Evolutionary conservation across 2,797 vertebrate species (phyloP).

Genomic region (Anguilla pacifica): DNA sequence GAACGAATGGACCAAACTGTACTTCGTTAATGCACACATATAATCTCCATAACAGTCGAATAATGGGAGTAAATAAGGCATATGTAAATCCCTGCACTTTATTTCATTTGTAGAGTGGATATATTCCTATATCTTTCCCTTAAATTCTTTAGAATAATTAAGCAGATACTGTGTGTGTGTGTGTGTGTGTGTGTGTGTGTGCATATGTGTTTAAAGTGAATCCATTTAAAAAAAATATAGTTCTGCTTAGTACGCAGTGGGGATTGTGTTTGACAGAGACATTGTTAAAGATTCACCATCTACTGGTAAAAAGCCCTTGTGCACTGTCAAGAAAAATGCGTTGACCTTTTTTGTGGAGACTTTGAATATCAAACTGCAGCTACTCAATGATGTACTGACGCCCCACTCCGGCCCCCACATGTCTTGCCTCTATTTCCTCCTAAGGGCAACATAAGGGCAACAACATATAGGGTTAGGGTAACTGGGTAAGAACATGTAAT

Average conservation of each 20-base stretch:
- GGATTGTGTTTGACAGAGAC: neutral
- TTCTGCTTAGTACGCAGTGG: neutral
- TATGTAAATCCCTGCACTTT: neutral
- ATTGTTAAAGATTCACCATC: neutral
- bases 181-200: neutral
- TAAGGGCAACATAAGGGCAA: neutral
- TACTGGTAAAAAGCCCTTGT: too few relatives aligned
- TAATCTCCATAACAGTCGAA: neutral
- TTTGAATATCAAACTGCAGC: neutral
- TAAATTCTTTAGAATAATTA: neutral
- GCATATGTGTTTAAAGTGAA: neutral
- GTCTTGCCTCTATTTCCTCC: neutral
- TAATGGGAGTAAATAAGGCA: neutral
- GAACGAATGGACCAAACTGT: neutral
- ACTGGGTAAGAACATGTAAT: neutral
- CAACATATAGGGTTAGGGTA: neutral
- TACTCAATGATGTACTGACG: neutral
- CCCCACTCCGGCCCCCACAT: neutral
- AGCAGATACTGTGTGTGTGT: too few relatives aligned
- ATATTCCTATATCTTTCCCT: neutral
- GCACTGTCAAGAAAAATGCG: too few relatives aligned
- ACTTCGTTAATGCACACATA: slow-evolving; percentile 19
- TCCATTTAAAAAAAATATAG: neutral
- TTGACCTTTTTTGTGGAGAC: neutral
- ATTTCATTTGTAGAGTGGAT: neutral